Evolutionary conservation across 2,888 invertebrate genomes (phyloP), one percentile per base, ranked within the genome.

Genomic region (Drosophila differens): DNA sequence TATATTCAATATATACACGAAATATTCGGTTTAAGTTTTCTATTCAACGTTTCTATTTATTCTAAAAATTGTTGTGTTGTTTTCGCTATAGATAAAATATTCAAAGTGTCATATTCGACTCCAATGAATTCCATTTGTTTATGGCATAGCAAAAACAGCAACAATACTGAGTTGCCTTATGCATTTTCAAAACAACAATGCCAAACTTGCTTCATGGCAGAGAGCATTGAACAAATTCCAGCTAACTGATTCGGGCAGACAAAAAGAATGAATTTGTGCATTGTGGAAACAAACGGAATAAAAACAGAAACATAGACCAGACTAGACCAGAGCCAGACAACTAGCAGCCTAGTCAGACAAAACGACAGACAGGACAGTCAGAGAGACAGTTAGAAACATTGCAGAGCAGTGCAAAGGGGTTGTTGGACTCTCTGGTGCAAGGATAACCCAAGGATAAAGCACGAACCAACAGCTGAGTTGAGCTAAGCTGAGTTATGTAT

Each of bases 401-500:
- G 59, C 58, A 70, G 52, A 54, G 58, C 53, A 60, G 52, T 60
- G 57, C 62, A 67, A 85, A 85, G 90, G 90, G 85, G 85, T 85
- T 85, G 85, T 85, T 85, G 85, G 89, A 85, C 85, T 90, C 73
- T 55, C 54, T 57, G 54, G 53, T 74, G 62, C 65, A 69, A 74
- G 82, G 78, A 84, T 84, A 84, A 74, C 52, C 74, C 68, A 76
- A 78, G 89, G 84, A 83, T 83, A 81, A 63, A 75, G 57, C 57
- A 60, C 41, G 39, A 59, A 57, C 62, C 66, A 83, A 87, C 83
- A 85, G 84, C 84, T 85, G 90, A 89, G 88, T 82, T 68, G 68
- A 61, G 67, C 89, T 84, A 85, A 89, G 87, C 85, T 66, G 70
- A 62, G 76, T 64, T 76, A 68, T 65, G 68, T 47, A 19, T 71